These are phyloP conservation scores for Monochamus saltuarius DNA, from an alignment of 1,140 invertebrate genomes.

Conservation along the genomic window DNA sequence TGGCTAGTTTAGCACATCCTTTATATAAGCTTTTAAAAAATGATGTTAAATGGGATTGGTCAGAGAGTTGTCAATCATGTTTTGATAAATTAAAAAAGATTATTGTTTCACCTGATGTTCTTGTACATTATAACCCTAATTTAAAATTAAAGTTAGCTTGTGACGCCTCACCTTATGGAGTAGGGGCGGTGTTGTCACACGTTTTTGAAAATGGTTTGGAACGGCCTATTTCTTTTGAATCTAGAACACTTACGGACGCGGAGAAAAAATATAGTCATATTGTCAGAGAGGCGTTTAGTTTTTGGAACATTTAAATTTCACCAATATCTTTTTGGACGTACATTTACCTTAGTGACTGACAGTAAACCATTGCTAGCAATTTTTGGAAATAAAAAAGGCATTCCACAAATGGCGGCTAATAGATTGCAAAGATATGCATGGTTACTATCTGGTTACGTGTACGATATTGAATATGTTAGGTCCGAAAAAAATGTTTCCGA, in stretches of 20 bases:
- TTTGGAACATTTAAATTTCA: constrained; percentile 58
- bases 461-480: constrained; percentile 40
- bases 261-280: constrained; percentile 56
- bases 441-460: constrained; percentile 45
- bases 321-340: constrained; percentile 54
- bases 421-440: constrained; percentile 48
- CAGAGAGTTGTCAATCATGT: constrained; percentile 27
- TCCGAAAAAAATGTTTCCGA: constrained; percentile 33
- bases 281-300: constrained; percentile 58
- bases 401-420: constrained; percentile 40
- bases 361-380: constrained; percentile 55
- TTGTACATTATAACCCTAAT: constrained; percentile 36
- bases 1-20: constrained; percentile 17
- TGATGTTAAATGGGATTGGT: constrained; percentile 49
- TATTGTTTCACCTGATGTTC: constrained; percentile 36
- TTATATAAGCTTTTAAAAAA: constrained; percentile 44
- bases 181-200: constrained; percentile 39
- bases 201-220: constrained; percentile 42
- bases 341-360: constrained; percentile 56
- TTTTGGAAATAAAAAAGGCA: constrained; percentile 47
- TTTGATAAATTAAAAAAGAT: constrained; percentile 40
- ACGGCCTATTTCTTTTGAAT: constrained; percentile 53
- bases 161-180: constrained; percentile 35
- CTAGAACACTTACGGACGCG: constrained; percentile 49
- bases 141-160: constrained; percentile 15